Conservation (phyloP, 2,797 vertebrate species). For the Petrocephalus sullivani region DNA sequence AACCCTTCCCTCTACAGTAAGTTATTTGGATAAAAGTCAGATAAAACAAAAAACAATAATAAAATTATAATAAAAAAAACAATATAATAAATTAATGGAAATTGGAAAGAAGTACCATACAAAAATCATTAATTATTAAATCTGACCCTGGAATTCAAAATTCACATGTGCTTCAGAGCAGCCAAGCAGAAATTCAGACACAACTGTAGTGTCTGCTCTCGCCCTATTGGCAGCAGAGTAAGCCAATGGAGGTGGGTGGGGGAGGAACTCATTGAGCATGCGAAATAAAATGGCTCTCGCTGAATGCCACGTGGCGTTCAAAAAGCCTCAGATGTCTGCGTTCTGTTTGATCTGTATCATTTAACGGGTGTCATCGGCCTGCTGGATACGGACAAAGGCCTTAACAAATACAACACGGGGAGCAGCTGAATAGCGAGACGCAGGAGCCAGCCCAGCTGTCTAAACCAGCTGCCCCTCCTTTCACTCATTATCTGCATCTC, state of each 20-base stretch:
- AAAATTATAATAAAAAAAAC: background rate
- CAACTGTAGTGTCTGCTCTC: background rate
- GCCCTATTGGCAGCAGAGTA: background rate
- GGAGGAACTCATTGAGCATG: background rate
- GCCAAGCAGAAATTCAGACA: background rate
- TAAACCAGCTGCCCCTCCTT: conserved; percentile 4
- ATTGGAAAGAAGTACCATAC: background rate
- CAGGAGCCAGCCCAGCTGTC: background rate
- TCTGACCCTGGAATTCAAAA: background rate
- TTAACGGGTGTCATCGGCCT: background rate
- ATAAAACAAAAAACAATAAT: background rate
- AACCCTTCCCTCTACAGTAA: background rate
- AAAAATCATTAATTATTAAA: background rate
- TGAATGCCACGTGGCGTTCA: background rate
- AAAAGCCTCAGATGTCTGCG: background rate
- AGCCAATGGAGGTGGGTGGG: background rate
- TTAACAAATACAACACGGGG: background rate
- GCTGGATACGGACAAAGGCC: background rate
- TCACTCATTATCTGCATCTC: background rate
- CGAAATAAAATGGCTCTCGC: background rate
- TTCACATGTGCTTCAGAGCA: background rate
- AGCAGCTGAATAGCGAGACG: background rate
- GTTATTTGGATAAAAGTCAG: background rate
- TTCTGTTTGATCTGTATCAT: background rate
- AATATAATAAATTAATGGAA: background rate